Conservation (phyloP, 2,113 vertebrate genomes). For the Gymnocephalus cernua region DNA sequence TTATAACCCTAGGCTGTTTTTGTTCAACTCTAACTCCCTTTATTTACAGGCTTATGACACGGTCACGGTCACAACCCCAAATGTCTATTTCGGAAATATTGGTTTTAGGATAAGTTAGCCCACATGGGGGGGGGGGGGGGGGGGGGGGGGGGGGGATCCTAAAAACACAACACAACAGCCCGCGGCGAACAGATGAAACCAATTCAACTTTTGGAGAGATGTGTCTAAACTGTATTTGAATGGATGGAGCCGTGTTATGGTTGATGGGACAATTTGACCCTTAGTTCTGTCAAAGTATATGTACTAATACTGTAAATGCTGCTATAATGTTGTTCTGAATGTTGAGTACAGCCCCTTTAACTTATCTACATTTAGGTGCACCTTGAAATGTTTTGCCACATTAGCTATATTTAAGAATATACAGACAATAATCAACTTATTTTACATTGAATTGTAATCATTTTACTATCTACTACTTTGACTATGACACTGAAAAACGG, state of each 20-base stretch:
- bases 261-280: not conserved
- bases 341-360: too few relatives aligned
- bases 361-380: not conserved
- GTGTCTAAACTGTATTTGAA: not conserved
- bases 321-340: too few relatives aligned
- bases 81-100: not conserved
- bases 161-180: too few relatives aligned
- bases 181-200: too few relatives aligned
- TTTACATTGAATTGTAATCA: not conserved
- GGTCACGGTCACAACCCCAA: not conserved
- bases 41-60: not conserved
- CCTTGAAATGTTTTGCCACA: too few relatives aligned
- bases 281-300: not conserved
- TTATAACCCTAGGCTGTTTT: not conserved
- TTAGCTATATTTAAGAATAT: not conserved
- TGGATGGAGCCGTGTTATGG: not conserved
- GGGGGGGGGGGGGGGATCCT: too few relatives aligned
- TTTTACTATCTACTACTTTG: too few relatives aligned
- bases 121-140: too few relatives aligned
- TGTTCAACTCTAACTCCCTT: not conserved
- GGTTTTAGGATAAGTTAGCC: too few relatives aligned
- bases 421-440: not conserved
- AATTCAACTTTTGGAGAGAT: too few relatives aligned
- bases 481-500: too few relatives aligned
- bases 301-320: not conserved